Evolutionary conservation across 2,888 invertebrate genomes (phyloP).

Genomic region (Thelaira solivaga): DNA sequence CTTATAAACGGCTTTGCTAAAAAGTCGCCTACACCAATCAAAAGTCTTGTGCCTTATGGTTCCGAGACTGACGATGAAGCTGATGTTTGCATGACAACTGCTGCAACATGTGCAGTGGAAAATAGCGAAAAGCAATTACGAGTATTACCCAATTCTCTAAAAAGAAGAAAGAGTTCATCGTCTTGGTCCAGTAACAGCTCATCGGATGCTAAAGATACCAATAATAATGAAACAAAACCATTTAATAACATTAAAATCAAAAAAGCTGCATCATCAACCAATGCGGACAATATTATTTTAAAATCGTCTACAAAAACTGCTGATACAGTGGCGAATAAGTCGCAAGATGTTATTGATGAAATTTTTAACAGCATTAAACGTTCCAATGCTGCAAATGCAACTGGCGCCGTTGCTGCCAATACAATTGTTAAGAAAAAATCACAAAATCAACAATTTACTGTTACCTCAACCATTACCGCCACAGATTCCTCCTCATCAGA

Average conservation of each 20-base stretch:
- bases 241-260: constrained; percentile 54
- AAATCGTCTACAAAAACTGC: constrained; percentile 36
- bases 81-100: constrained; percentile 36
- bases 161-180: constrained; percentile 66
- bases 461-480: constrained; percentile 64
- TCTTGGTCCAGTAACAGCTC: constrained; percentile 61
- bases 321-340: constrained; percentile 64
- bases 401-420: constrained; percentile 2
- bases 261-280: constrained; percentile 54
- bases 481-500: constrained; percentile 52
- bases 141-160: constrained; percentile 64
- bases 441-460: constrained; percentile 54
- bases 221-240: constrained; percentile 43
- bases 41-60: constrained; percentile 80
- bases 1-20: constrained; percentile 63
- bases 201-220: constrained; percentile 60
- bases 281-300: constrained; percentile 6
- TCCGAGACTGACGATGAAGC: constrained; percentile 78
- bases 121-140: constrained; percentile 48
- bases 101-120: constrained; percentile 28
- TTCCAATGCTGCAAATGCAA: constrained; percentile 41
- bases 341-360: constrained; percentile 72
- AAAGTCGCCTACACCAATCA: constrained; percentile 63
- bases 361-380: constrained; percentile 68
- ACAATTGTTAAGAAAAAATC: constrained; percentile 62